These are phyloP conservation scores for Falcaria lacertinaria DNA, from an alignment of 2,888 invertebrate genomes.

Conservation along the genomic window DNA sequence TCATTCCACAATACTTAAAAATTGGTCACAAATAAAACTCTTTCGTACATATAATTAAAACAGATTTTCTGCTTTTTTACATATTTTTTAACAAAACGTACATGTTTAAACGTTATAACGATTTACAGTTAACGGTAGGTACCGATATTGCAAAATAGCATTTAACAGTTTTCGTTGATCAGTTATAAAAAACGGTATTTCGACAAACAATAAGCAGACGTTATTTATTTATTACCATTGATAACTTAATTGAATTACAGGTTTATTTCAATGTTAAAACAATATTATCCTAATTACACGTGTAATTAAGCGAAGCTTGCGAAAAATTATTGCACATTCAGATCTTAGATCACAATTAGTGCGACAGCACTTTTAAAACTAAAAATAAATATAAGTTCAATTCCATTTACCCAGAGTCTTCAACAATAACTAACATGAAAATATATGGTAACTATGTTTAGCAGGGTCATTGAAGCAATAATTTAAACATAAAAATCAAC, in stretches of 20 bases:
- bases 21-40: not conserved
- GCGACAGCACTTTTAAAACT: conserved; percentile 42
- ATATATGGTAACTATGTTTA: conserved; percentile 19
- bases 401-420: conserved; percentile 8
- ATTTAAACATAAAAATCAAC: not conserved
- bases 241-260: no score
- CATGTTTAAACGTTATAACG: no score
- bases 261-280: conserved; percentile 24
- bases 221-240: no score
- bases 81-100: no score
- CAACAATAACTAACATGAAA: conserved; percentile 8
- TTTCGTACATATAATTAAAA: not conserved
- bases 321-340: conserved; percentile 45
- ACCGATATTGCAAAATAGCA: no score
- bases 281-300: conserved; percentile 35
- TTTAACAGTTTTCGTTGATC: no score
- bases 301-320: conserved; percentile 29
- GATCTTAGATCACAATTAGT: conserved; percentile 47
- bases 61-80: no score
- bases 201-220: no score
- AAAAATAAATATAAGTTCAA: conserved; percentile 22
- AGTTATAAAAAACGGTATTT: no score
- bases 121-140: no score
- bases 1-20: not conserved
- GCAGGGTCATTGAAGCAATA: conserved; percentile 5